A percentile compares a stretch with the other conserved stretches of the same genome.
Conservation (phyloP, 1,140 invertebrate species). For the Lycorma delicatula region DNA sequence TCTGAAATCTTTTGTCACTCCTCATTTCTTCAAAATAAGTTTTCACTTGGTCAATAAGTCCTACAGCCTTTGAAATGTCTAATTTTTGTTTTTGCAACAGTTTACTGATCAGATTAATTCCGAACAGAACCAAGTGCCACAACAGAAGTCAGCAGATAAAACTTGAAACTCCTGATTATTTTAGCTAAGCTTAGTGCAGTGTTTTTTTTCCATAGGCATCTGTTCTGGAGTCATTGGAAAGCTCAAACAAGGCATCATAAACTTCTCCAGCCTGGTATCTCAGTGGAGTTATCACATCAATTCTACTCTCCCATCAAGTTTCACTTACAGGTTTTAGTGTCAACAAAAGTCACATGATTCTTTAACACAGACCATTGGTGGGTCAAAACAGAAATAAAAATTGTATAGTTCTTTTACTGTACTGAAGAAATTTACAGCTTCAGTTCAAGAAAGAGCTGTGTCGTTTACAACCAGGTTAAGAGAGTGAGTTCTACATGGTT, state of each 20-base stretch:
- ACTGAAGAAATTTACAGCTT: background rate
- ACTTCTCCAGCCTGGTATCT: constrained; percentile 13
- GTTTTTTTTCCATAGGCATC: constrained; percentile 4
- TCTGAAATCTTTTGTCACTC: constrained; percentile 8
- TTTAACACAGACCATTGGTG: background rate
- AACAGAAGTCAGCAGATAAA: constrained; percentile 10
- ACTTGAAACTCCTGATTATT: constrained; percentile 13
- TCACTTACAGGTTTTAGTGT: constrained; percentile 14
- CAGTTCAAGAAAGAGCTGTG: background rate
- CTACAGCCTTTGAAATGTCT: constrained; percentile 7
- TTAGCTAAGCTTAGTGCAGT: constrained; percentile 12
- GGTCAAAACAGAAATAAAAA: background rate
- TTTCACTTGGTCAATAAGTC: background rate
- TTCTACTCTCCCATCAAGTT: constrained; percentile 18
- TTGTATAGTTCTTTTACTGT: background rate
- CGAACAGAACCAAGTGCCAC: constrained; percentile 13
- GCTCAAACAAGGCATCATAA: constrained; percentile 11
- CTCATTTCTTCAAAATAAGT: constrained; percentile 7
- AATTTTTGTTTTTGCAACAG: constrained; percentile 10
- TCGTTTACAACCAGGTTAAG: constrained; percentile 17
- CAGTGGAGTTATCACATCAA: constrained; percentile 11
- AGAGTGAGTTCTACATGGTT: background rate
- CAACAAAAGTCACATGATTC: background rate
- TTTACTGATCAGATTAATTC: constrained; percentile 18
- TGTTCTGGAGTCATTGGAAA: background rate